Base-by-base conservation (phyloP, 2,113 vertebrate genomes). In the Benitochromis conjunctus region DNA sequence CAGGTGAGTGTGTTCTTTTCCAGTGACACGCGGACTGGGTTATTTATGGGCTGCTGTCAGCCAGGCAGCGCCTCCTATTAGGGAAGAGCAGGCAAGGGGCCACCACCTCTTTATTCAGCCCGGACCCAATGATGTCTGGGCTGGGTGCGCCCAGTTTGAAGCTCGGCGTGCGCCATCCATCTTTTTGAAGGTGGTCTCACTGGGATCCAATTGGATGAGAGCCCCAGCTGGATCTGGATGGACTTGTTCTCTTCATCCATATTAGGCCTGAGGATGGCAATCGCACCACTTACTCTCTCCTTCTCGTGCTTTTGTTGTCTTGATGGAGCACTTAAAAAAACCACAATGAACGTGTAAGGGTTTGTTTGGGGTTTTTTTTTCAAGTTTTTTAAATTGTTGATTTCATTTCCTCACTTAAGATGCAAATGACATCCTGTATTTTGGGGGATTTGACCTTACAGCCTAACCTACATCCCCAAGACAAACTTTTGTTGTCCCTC, bases 11-110 rank as follows among this genome's bases (percentile, higher is more conserved):
- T 88, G 81, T 90, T 95, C 82, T 74, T 84, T 82, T 14, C 94
- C 90, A 46, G 71, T 89, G 87, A 84, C 91, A 85, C 51, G 26
- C 66, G 34, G 84, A 90, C 88, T 90, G 88, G 93, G 94, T 96
- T 95, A 97, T 97, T 96, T 96, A 96, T 96, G 95, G 93, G 90
- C 88, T 86, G 92, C 93, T 96, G 95, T 96, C 96, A 95, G 85
- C 90, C 88, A 92, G 94, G 87, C 93, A 95, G 90, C 90, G 91
- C 88, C 94, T 93, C 91, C 92, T 94, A 92, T 94, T 93, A 78
- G 92, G 90, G 95, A 93, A 90, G 92, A 93, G 90, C 92, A 94
- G 87, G 74, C 87, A 43, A 92, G 86, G 89, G 89, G 89, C 91
- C 88, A 55, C 88, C 87, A 94, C 94, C 96, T 94, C 96, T 95